Base-by-base conservation (phyloP, 2,888 invertebrate species). In the Hartigia nigra region DNA sequence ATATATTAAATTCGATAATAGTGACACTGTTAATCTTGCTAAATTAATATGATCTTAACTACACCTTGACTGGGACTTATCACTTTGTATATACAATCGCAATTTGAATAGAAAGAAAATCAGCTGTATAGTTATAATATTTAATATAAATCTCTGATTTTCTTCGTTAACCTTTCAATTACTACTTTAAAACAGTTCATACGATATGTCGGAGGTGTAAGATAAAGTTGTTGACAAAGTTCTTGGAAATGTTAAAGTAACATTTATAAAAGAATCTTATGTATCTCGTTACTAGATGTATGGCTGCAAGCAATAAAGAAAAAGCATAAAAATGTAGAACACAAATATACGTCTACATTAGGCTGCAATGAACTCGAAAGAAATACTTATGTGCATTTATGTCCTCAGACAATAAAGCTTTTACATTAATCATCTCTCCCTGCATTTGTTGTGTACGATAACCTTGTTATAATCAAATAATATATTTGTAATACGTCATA, bases 361-460 rank as follows among this genome's bases (percentile, higher is more conserved):
- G 55, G 23, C 55, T 55, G 55, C 23, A 55, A 55, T 55, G 55
- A 55, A 55, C 9, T 55, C 55, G 55, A 23, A 55, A 55, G 23
- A 55, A 23, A 55, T 55, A 55, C 23, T 55, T 55, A 55, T 23
- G 55, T 23, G 55, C 55, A 55, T 55, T 23, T 55, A 55, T 9
- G 23, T 55, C 23, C 55, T 55, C 55, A 55, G 55, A 36, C 72
- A 37, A 70, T 75, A 77, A 31, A 69, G 55, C 74, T 69, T 74
- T 74, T 55, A 31, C 39, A 36, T 74, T 55, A 55, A 55, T 9
- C 55, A 23, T 55, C 55, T 23, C 2, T 55, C 9, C 9, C 55
- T 55, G 55, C 23, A 14, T 23, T 39, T 39, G 39, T 55, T 55
- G 23, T 55, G 9, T 23, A 55, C 23, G 55, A 9, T 2, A 55